phyloP scores from a whole-genome alignment of 2,888 invertebrate species.

The Dastarcus helophoroides region DNA sequence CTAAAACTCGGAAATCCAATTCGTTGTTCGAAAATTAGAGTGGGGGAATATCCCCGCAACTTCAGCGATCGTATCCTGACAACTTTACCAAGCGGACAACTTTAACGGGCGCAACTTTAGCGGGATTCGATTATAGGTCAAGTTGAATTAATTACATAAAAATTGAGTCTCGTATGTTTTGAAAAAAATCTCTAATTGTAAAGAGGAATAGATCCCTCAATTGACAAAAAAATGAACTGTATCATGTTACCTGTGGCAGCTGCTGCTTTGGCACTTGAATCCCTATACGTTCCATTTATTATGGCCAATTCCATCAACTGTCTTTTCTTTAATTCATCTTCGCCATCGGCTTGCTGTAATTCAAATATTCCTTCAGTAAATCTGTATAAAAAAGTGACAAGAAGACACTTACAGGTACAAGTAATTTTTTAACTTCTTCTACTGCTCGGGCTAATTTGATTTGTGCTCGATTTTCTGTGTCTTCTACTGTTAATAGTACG shows the following conservation, averaged over 20 bases:
- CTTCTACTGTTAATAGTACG: slow-evolving; percentile 96
- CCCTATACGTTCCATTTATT: slow-evolving; percentile 98
- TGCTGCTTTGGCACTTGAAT: slow-evolving; percentile 81
- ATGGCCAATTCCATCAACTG: slow-evolving; percentile 99
- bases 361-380: slow-evolving; percentile 10
- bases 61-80: too few relatives aligned
- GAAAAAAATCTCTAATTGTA: too few relatives aligned
- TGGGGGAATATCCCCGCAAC: too few relatives aligned
- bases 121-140: too few relatives aligned
- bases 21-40: too few relatives aligned
- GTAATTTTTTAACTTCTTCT: slow-evolving; percentile 94
- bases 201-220: background rate
- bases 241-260: slow-evolving; percentile 69
- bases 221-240: too few relatives aligned
- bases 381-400: too few relatives aligned
- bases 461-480: slow-evolving; percentile 93
- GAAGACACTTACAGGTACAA: slow-evolving; percentile 79
- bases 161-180: too few relatives aligned
- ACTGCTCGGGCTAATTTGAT: slow-evolving; percentile 91
- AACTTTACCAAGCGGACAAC: too few relatives aligned
- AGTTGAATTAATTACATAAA: too few relatives aligned
- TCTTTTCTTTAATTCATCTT: slow-evolving; percentile 98
- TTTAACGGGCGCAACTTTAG: too few relatives aligned
- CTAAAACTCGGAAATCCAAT: too few relatives aligned
- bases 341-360: slow-evolving; percentile 92